Percentiles rank a stretch among this genome's conserved stretches.
Conservation (phyloP, 2,113 vertebrate species). For the Rhineura floridana region DNA sequence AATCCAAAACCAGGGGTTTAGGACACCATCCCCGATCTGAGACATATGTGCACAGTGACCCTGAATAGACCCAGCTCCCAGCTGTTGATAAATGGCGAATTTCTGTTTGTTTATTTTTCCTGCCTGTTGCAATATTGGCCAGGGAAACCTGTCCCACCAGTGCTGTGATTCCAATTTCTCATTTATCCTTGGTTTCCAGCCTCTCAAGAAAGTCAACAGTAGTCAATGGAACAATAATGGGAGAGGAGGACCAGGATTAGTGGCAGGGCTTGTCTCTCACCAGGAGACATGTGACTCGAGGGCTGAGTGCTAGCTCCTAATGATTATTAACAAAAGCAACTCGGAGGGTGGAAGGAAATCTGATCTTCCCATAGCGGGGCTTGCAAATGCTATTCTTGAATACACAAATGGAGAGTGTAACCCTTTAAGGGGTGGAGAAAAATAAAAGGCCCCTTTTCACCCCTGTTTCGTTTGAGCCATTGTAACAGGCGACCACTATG, state of each 20-base stretch:
- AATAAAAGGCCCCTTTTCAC: not conserved
- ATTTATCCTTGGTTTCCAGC: constrained; percentile 57
- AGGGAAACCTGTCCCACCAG: constrained; percentile 66
- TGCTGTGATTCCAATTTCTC: constrained; percentile 56
- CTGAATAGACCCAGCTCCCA: constrained; percentile 43
- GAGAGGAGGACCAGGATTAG: constrained; percentile 61
- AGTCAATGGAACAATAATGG: constrained; percentile 67
- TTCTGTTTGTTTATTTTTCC: constrained; percentile 68
- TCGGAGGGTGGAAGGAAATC: constrained; percentile 51
- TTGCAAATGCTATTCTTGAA: constrained; percentile 47
- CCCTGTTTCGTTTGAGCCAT: constrained; percentile 42
- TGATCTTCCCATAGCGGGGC: constrained; percentile 45
- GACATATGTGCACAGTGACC: constrained; percentile 47
- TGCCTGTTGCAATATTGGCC: constrained; percentile 47
- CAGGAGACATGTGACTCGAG: constrained; percentile 50
- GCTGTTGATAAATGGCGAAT: constrained; percentile 56
- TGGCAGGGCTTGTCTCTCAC: constrained; percentile 57
- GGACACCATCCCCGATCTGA: constrained; percentile 28
- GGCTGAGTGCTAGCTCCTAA: constrained; percentile 59
- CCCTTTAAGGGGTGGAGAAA: constrained; percentile 19
- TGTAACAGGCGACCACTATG: constrained; percentile 36
- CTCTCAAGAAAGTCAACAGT: constrained; percentile 68
- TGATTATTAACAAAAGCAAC: constrained; percentile 55
- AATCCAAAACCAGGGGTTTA: constrained; percentile 25
- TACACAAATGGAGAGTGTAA: constrained; percentile 39